Conservation (phyloP, 2,888 invertebrate genomes). For the Pachydiplax longipennis region DNA sequence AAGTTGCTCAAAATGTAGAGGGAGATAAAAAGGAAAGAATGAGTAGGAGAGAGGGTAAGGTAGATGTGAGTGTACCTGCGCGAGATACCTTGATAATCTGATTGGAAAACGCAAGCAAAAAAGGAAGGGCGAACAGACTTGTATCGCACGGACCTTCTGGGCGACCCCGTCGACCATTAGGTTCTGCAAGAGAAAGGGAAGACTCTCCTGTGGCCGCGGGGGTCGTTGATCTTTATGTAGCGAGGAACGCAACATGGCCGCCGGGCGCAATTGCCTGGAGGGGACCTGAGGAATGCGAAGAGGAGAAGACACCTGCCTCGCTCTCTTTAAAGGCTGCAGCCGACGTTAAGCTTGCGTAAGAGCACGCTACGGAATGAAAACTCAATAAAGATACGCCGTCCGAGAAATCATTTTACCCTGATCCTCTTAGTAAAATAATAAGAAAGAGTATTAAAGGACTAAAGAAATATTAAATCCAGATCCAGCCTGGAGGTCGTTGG, state of each 20-base stretch:
- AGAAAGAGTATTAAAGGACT: too few species aligned
- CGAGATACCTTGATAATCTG: neutral
- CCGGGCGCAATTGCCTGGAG: slow-evolving; percentile 15
- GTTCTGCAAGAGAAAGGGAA: neutral
- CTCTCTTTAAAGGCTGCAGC: too few species aligned
- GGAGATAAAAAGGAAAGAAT: neutral
- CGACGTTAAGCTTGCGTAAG: too few species aligned
- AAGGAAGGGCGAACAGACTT: neutral
- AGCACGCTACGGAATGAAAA: too few species aligned
- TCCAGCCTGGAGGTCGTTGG: too few species aligned
- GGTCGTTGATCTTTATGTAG: neutral
- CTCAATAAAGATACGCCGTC: too few species aligned
- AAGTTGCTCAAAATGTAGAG: neutral
- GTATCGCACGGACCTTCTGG: neutral
- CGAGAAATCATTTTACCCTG: too few species aligned
- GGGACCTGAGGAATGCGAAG: slow-evolving; percentile 4
- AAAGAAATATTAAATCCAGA: too few species aligned
- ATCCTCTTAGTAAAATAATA: too few species aligned
- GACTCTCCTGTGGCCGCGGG: neutral
- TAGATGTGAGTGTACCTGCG: neutral
- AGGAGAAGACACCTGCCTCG: neutral
- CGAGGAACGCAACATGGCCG: slow-evolving; percentile 9
- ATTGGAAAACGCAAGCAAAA: neutral
- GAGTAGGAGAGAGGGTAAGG: neutral
- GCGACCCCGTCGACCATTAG: neutral